Evolutionary conservation across 2,113 vertebrate species (phyloP), one percentile per base, ranked within the genome.

Genomic region (Lutjanus erythropterus): DNA sequence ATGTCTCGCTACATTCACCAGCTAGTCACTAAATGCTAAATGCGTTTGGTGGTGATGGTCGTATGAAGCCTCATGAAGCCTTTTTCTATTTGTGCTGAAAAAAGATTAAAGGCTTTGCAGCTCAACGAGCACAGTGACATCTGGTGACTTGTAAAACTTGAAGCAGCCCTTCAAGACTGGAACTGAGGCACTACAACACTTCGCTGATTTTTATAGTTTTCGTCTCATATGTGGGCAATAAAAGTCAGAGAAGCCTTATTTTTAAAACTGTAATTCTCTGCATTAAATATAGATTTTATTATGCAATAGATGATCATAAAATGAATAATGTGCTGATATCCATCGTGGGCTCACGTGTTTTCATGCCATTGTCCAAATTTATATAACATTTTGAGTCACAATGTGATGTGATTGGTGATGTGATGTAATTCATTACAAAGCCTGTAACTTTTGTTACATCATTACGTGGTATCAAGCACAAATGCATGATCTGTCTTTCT

Each of bases 231-330:
- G 16, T 61, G 52, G 33, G 25, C 21, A 52, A 52, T 52, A 62
- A 62, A 60, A 19, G 23, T 39, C 44, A 2, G 15, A 29, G 41
- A 21, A 9, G 61, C 19, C 25, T 31, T 62, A 41, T 27, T 31
- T 52, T 64, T 62, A 31, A 53, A 64, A 42, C 4, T 42, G 8
- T n/a, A 21, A 41, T 41, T 35, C 6, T 49, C n/a, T 59, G 19
- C 37, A 65, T 65, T 19, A 35, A 23, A 75, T 33, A 60, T 31
- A n/a, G 9, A 35, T 75, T 6, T 44, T 44, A 71, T n/a, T 31
- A 18, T 58, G 39, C 37, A n/a, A 23, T 31, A 56, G 27, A n/a
- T n/a, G n/a, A n/a, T n/a, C n/a, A n/a, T n/a, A n/a, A 23, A 49
- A 67, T 47, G 47, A 46, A 71, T 58, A 21, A 70, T 71, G 4